These are phyloP conservation scores for Heteractis magnifica DNA, from an alignment of 92 coral and sea anemone genomes.

Conservation along the genomic window DNA sequence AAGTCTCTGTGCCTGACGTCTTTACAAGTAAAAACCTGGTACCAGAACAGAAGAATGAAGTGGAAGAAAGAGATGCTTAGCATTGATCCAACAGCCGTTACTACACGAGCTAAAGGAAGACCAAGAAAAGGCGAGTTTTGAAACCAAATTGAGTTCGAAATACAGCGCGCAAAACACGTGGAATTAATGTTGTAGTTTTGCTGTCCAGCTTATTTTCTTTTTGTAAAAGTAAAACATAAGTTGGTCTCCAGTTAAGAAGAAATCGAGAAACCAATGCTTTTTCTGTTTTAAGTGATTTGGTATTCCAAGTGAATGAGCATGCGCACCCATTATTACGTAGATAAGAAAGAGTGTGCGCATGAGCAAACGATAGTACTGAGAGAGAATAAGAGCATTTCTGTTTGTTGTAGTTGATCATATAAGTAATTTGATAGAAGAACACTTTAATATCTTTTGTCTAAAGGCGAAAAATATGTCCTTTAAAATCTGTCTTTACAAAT, in stretches of 20 bases:
- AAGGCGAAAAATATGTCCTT: too few species aligned
- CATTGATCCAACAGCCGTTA: slow-evolving; percentile 79
- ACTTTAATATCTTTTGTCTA: too few species aligned
- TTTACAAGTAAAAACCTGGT: slow-evolving; percentile 93
- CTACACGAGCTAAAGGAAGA: slow-evolving; percentile 80
- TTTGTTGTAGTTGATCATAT: too few species aligned
- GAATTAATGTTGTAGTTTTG: too few species aligned
- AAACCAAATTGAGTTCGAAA: background rate
- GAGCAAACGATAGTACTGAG: background rate
- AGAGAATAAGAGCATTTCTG: background rate
- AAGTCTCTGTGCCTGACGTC: slow-evolving; percentile 74
- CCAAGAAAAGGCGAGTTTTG: slow-evolving; percentile 79
- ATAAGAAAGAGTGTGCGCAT: background rate
- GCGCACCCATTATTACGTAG: background rate
- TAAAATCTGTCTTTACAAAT: too few species aligned
- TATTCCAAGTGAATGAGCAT: background rate
- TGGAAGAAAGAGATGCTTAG: slow-evolving; percentile 78
- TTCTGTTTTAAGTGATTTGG: background rate
- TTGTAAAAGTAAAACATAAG: too few species aligned
- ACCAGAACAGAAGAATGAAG: slow-evolving; percentile 91
- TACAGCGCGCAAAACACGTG: too few species aligned
- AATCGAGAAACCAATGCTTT: background rate
- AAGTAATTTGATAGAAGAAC: too few species aligned
- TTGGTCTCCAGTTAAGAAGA: too few species aligned
- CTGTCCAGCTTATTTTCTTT: background rate